These are phyloP conservation scores for Sebastes umbrosus DNA, from an alignment of 2,797 vertebrate genomes.

Conservation along the genomic window DNA sequence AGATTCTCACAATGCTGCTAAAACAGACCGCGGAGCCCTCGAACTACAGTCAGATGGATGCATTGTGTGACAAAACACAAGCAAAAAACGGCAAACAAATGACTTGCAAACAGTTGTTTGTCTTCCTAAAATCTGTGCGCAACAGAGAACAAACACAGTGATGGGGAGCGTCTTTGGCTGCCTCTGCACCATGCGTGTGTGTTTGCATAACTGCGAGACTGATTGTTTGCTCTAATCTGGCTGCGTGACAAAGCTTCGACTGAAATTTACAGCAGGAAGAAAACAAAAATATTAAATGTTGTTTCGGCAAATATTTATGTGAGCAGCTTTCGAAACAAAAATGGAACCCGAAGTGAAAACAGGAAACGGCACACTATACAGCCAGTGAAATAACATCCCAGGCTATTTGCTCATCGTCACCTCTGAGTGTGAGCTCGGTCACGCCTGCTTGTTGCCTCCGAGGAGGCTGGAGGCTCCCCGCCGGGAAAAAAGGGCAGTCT, in stretches of 20 bases:
- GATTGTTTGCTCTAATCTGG: constrained; percentile 42
- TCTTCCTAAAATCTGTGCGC: constrained; percentile 31
- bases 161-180: constrained; percentile 23
- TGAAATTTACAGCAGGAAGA: constrained; percentile 23
- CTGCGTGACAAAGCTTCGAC: neutral
- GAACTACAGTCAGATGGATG: constrained; percentile 12
- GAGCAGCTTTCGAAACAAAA: constrained; percentile 47
- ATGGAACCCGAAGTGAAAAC: constrained; percentile 19
- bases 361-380: constrained; percentile 32
- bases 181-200: constrained; percentile 27
- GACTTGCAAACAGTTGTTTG: constrained; percentile 51
- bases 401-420: constrained; percentile 48
- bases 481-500: constrained; percentile 17
- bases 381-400: constrained; percentile 15
- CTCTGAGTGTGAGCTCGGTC: constrained; percentile 41
- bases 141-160: constrained; percentile 62
- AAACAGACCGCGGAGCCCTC: neutral
- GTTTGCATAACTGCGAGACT: constrained; percentile 38
- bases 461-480: constrained; percentile 11
- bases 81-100: constrained; percentile 40
- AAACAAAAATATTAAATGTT: constrained; percentile 26
- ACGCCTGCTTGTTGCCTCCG: constrained; percentile 41
- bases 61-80: constrained; percentile 28
- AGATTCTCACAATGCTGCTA: neutral
- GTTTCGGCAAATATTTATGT: constrained; percentile 30